Base-by-base conservation (phyloP, 2,113 vertebrate species). In the Pedionomus torquatus region DNA sequence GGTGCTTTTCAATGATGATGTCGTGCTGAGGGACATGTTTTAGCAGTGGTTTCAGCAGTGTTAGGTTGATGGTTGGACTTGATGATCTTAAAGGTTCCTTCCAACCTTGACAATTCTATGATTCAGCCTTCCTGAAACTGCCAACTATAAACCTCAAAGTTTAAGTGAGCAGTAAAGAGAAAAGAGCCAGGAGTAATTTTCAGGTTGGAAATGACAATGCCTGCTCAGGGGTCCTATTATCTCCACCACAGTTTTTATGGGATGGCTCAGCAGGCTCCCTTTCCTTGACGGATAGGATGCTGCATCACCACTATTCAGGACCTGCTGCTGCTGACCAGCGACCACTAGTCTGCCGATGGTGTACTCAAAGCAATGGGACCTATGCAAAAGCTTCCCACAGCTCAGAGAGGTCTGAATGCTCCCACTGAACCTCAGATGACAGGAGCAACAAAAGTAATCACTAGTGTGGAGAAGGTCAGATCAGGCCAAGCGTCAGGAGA, bases 341-440 rank as follows among this genome's bases (percentile, higher is more conserved):
- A 80, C 65, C 46, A 31, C 60, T n/a, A 19, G 11, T 75, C 39
- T 46, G 35, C 48, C 65, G 78, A n/a, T 74, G 43, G 0, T 19
- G 30, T 7, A 79, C 5, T 6, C 39, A 24, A n/a, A 48, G 26
- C 39, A 54, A 35, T 6, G 15, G 75, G 48, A 69, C 4, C 30
- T 39, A 37, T 0, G 0, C 3, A 11, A 26, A 74, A 94, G 54
- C 11, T 84, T 46, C 3, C 4, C n/a, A 23, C 61, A 52, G 69
- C 28, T 51, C 31, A 14, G 17, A 87, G 41, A 41, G 17, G 14
- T 33, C 57, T 74, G 35, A 74, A 74, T 23, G 43, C n/a, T 83
- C 23, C 26, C 57, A 30, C 13, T 7, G 48, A 70, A 68, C 10
- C 13, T 58, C 87, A 81, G 51, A 5, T 44, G 18, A n/a, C 4